Conservation (phyloP, 2,113 vertebrate genomes). For the Hiodon tergisus region DNA sequence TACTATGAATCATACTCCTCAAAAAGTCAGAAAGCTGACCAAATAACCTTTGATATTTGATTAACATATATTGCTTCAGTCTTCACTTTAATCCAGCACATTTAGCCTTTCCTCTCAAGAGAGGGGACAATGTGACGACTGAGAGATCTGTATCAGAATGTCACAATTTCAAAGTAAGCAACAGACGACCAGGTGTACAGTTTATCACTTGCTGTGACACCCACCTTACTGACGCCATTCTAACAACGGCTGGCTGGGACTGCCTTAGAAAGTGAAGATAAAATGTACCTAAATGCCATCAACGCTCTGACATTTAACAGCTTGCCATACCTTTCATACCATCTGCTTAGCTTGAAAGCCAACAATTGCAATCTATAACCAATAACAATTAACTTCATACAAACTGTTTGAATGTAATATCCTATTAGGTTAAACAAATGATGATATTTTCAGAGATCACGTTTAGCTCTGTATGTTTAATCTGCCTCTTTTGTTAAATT, state of each 20-base stretch:
- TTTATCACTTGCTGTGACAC: slow-evolving; percentile 43
- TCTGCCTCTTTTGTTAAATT: too few relatives aligned
- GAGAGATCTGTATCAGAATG: slow-evolving; percentile 51
- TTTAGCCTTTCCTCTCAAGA: slow-evolving; percentile 43
- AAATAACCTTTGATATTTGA: slow-evolving; percentile 26
- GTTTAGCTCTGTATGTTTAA: too few relatives aligned
- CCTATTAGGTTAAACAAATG: not conserved
- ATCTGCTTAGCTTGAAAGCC: slow-evolving; percentile 47
- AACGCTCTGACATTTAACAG: slow-evolving; percentile 62
- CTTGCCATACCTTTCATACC: slow-evolving; percentile 46
- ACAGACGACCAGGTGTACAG: slow-evolving; percentile 36
- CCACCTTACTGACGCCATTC: slow-evolving; percentile 33
- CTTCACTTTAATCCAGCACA: slow-evolving; percentile 30
- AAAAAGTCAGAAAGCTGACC: slow-evolving; percentile 18
- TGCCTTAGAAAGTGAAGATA: slow-evolving; percentile 54
- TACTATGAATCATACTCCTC: not conserved
- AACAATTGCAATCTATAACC: slow-evolving; percentile 37
- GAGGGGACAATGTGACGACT: slow-evolving; percentile 23
- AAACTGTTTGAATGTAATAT: slow-evolving; percentile 34
- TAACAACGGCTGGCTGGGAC: slow-evolving; percentile 40
- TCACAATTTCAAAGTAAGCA: slow-evolving; percentile 45
- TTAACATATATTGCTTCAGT: slow-evolving; percentile 32
- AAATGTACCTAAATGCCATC: slow-evolving; percentile 65
- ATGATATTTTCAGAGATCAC: too few relatives aligned
- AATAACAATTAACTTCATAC: slow-evolving; percentile 52